These are phyloP conservation scores for Plecotus auritus DNA, from an alignment of 2,113 vertebrate species.

Conservation along the genomic window DNA sequence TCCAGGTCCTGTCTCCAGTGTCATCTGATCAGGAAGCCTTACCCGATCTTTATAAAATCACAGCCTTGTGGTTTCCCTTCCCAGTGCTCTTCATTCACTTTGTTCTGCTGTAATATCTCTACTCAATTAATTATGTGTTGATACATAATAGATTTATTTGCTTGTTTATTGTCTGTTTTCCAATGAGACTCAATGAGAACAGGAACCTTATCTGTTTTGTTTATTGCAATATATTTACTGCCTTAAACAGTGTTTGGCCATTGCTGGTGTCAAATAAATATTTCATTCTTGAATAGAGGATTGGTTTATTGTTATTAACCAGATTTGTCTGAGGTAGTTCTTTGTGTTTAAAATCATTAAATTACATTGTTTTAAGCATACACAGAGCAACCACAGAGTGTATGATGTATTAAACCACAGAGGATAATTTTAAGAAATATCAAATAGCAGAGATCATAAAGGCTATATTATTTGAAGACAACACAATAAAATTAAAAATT, in stretches of 20 bases:
- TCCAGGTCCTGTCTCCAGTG: background rate
- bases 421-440: background rate
- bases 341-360: background rate
- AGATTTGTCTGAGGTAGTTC: background rate
- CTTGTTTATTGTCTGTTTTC: background rate
- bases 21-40: background rate
- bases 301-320: background rate
- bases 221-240: background rate
- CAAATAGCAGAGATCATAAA: background rate
- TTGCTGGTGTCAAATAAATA: background rate
- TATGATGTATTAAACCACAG: background rate
- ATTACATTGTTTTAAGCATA: background rate
- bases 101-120: background rate
- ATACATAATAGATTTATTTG: background rate
- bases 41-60: background rate
- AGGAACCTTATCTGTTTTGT: background rate
- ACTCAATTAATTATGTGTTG: background rate
- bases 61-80: background rate
- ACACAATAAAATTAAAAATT: background rate
- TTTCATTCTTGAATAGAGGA: background rate
- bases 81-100: background rate
- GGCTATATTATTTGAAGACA: background rate
- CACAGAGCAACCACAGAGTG: background rate
- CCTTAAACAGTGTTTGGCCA: background rate
- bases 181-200: background rate